Percentiles rank a stretch among this genome's conserved stretches.
These are phyloP conservation scores for Bombus fervidus DNA, from an alignment of 1,140 invertebrate species.

Conservation along the genomic window DNA sequence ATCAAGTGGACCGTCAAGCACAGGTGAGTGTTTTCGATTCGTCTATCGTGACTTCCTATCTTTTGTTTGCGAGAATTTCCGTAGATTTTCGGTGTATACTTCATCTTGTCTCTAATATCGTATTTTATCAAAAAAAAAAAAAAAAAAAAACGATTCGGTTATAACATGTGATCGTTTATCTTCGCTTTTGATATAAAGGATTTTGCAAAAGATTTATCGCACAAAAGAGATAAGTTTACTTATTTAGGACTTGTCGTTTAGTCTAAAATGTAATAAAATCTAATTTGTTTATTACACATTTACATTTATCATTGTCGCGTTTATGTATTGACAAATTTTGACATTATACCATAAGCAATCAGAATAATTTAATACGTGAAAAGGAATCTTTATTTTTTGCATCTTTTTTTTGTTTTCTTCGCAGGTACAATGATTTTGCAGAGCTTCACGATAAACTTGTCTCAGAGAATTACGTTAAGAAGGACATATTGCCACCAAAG, in stretches of 20 bases:
- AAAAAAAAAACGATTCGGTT: not conserved
- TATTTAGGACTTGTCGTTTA: not conserved
- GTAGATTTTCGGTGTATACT: rapidly evolving
- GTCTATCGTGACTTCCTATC: not conserved
- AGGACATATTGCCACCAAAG: conserved; percentile 94
- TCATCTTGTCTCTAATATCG: no score
- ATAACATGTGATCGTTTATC: no score
- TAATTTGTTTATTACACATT: not conserved
- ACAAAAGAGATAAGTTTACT: not conserved
- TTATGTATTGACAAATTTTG: not conserved
- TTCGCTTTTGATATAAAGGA: not conserved
- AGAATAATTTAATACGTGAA: not conserved
- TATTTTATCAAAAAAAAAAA: not conserved
- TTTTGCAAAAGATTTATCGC: not conserved
- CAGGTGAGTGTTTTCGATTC: conserved; percentile 68
- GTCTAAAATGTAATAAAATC: not conserved
- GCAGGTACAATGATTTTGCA: conserved; percentile 93
- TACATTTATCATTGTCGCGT: not conserved
- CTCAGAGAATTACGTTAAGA: conserved; percentile 89
- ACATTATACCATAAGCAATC: not conserved
- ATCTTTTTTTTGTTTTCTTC: not conserved
- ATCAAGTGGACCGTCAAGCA: conserved; percentile 92
- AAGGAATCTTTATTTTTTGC: not conserved
- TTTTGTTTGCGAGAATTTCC: not conserved
- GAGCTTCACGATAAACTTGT: conserved; percentile 93